Evolutionary conservation across 2,113 vertebrate species (phyloP).

Genomic region (Planiliza haematocheilus): DNA sequence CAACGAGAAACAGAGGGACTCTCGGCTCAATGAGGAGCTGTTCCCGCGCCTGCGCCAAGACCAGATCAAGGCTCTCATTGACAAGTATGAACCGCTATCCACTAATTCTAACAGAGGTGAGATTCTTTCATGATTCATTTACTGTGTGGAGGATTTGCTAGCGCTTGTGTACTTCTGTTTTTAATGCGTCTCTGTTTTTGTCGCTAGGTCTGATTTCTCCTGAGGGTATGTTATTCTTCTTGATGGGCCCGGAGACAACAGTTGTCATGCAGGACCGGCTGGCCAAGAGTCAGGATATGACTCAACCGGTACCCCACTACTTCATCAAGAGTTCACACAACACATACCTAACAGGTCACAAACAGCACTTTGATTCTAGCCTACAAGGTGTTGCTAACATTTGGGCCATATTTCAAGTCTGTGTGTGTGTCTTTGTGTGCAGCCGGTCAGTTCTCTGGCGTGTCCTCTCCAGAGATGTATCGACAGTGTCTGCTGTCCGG

Average conservation of each 20-base stretch:
- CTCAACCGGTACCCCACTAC: constrained; percentile 93
- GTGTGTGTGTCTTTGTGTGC: constrained; percentile 19
- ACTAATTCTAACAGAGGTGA: constrained; percentile 92
- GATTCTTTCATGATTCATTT: not conserved
- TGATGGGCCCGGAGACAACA: constrained; percentile 92
- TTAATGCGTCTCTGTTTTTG: constrained; percentile 7
- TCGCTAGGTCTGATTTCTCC: constrained; percentile 91
- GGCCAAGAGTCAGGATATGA: constrained; percentile 92
- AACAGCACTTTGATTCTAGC: not conserved
- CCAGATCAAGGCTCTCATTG: constrained; percentile 92
- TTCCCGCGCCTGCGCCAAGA: constrained; percentile 90
- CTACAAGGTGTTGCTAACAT: not conserved
- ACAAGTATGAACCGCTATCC: constrained; percentile 91
- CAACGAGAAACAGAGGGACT: constrained; percentile 94
- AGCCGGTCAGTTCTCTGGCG: constrained; percentile 97
- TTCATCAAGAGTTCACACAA: constrained; percentile 98
- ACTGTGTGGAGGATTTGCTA: not conserved
- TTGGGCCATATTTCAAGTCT: not conserved
- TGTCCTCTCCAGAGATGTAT: constrained; percentile 97
- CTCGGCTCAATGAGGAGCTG: constrained; percentile 92
- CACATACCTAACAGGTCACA: constrained; percentile 93
- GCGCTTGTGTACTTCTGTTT: not conserved
- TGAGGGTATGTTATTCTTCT: constrained; percentile 92
- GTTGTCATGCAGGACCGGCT: constrained; percentile 89
- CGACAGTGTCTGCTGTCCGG: constrained; percentile 94